These are phyloP conservation scores for Paramuricea clavata DNA, from an alignment of 92 coral and sea anemone genomes.

Conservation along the genomic window DNA sequence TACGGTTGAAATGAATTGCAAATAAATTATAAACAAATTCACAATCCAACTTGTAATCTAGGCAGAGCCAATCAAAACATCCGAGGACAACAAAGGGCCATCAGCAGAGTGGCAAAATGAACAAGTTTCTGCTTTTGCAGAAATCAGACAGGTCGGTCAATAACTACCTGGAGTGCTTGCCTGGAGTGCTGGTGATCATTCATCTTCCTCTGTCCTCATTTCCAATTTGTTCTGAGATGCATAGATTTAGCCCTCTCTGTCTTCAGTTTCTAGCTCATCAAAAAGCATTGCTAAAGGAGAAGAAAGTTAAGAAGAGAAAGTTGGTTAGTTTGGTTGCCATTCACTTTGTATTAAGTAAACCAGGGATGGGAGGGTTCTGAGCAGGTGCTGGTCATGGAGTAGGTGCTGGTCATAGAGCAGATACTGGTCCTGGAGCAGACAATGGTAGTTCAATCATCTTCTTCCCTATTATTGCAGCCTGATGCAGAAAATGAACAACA, in stretches of 20 bases:
- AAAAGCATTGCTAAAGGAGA: constrained; percentile 13
- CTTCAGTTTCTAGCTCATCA: constrained; percentile 36
- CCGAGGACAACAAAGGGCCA: constrained; percentile 78
- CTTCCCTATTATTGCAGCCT: neutral
- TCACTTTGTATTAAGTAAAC: constrained; percentile 18
- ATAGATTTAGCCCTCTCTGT: neutral
- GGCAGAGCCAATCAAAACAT: constrained; percentile 47
- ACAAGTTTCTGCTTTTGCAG: constrained; percentile 94
- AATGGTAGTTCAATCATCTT: too few relatives aligned
- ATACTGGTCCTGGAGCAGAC: too few relatives aligned
- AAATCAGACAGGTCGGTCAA: constrained; percentile 82
- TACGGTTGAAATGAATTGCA: neutral
- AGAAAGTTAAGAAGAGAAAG: neutral
- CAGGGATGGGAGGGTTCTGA: constrained; percentile 1
- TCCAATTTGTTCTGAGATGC: too few relatives aligned
- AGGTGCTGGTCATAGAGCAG: too few relatives aligned
- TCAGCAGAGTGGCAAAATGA: constrained; percentile 89
- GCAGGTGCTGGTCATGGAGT: too few relatives aligned
- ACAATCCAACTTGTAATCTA: neutral
- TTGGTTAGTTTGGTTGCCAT: neutral
- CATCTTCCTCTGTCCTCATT: constrained; percentile 7
- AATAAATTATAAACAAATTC: neutral
- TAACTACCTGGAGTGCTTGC: neutral
- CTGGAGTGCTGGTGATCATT: neutral
- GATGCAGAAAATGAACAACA: constrained; percentile 79